Base-by-base conservation (phyloP, 1,140 invertebrate genomes). In the Bombyx mandarina region DNA sequence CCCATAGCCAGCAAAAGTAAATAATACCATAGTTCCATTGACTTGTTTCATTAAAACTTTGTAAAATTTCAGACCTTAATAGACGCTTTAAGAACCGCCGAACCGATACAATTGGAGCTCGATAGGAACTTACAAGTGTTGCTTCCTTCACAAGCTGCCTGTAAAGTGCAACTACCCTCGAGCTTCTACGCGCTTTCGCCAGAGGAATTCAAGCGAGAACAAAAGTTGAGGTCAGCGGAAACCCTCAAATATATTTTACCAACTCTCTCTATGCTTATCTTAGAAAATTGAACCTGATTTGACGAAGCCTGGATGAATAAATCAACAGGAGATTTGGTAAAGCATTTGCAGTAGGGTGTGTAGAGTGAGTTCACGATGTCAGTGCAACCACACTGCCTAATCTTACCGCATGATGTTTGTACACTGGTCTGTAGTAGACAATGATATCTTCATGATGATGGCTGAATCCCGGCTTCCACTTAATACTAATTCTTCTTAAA, bases 121-220 rank as follows among this genome's bases (percentile, higher is more conserved):
- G 96, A 98, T 79, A 89, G 96, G 56, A 95, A 94, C 77, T 69
- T 95, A 6, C 93, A 93, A 88, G 94, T 98, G n/a, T 88, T 97
- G 44, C 86, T 94, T 50, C 95, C 96, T 4, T 93, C 92, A 3
- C 91, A 94, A 81, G 91, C 91, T 2, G 90, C 91, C 0, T 79
- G 89, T 43, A 91, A 91, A 63, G 86, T 91, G 46, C 91, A 94
- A 59, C 86, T 98, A 22, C 96, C 97, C 2, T 79, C 91, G 18
- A 94, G 94, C 1, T 98, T 98, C 83, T 98, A 94, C 73, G 89
- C 90, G 3, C 78, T 98, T 9, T 90, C 92, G 1, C 81, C 92
- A 0, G 94, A 96, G 67, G 97, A 98, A 83, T 69, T 98, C 5
- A 95, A 95, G 81, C 90, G 90, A 66, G 97, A 98, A 87, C 94